These are phyloP conservation scores for Ectropis grisescens DNA, from an alignment of 1,140 invertebrate genomes.

Conservation along the genomic window DNA sequence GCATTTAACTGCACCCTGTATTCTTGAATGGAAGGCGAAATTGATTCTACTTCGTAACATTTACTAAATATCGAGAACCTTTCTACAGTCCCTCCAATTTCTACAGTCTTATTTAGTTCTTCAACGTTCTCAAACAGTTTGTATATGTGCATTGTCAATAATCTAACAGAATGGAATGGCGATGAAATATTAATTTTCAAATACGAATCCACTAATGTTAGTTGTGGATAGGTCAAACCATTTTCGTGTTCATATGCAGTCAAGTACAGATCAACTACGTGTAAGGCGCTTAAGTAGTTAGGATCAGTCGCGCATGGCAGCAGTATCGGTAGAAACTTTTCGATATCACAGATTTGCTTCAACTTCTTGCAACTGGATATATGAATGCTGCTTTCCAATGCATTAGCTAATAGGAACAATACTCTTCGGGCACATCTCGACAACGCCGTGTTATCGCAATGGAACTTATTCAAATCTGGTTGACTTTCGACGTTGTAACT, in stretches of 20 bases:
- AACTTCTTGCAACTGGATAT: constrained; percentile 63
- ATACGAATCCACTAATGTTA: constrained; percentile 67
- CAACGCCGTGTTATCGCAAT: constrained; percentile 33
- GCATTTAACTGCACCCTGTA: constrained; percentile 83
- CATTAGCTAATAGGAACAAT: constrained; percentile 67
- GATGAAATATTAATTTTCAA: constrained; percentile 74
- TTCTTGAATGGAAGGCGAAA: constrained; percentile 76
- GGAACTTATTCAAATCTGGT: constrained; percentile 31
- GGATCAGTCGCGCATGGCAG: constrained; percentile 50
- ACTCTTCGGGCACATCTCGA: constrained; percentile 43
- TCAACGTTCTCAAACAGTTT: constrained; percentile 75
- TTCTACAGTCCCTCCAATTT: constrained; percentile 43
- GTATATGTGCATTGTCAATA: constrained; percentile 79
- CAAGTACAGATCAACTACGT: constrained; percentile 68
- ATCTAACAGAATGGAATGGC: constrained; percentile 76
- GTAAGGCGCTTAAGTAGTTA: constrained; percentile 51
- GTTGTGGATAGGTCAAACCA: constrained; percentile 50
- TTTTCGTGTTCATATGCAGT: constrained; percentile 61
- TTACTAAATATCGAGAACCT: constrained; percentile 74
- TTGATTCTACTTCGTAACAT: constrained; percentile 79
- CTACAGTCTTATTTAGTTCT: constrained; percentile 42
- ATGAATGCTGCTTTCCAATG: constrained; percentile 73
- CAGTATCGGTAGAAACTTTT: constrained; percentile 35
- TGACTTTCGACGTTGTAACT: constrained; percentile 38
- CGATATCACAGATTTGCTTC: constrained; percentile 53